Base-by-base conservation (phyloP, 92 coral and sea anemone species). In the Porites evermanni region DNA sequence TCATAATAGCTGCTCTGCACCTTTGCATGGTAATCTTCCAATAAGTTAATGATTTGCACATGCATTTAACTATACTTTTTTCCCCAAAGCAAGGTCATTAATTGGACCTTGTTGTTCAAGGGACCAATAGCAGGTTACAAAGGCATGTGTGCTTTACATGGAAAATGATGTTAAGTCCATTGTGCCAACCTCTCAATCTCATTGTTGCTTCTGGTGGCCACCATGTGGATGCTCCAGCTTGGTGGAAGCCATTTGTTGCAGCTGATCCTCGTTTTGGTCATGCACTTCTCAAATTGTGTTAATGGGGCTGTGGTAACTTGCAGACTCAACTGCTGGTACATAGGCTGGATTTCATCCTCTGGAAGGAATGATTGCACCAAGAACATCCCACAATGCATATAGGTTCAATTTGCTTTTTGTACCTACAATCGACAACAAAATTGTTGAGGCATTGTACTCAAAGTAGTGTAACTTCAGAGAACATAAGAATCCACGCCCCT, bases 151-250 rank as follows among this genome's bases (percentile, higher is more conserved):
- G 68, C 73, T 75, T 72, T 83, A 44, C 87, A 82, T 70, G 79
- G 52, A 21, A 71, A 82, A 26, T 70, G 87, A 59, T 70, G 76
- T 82, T 83, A 61, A 83, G 69, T 75, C 87, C 68, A 83, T 83
- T 61, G 59, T 83, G 87, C 87, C 87, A 83, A 19, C 82, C 87
- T 75, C 32, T 83, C 87, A 5, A 83, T 63, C 29, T 83, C 79
- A 24, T 73, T 83, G 83, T 83, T 58, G 71, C 67, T 83, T 38
- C 87, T 72, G 51, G 74, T 75, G 70, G 79, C 66, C 72, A 69
- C 61, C 76, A 70, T 83, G 87, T 53, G 59, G 58, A 83, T 72
- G 75, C 82, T 73, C 87, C 87, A 83, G 83, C 58, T 12, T 47
- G 77, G 51, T 21, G 78, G 88, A 24, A 67, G 82, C 75, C 75